phyloP scores from a whole-genome alignment of 2,113 vertebrate species.

The Cercocebus atys region DNA sequence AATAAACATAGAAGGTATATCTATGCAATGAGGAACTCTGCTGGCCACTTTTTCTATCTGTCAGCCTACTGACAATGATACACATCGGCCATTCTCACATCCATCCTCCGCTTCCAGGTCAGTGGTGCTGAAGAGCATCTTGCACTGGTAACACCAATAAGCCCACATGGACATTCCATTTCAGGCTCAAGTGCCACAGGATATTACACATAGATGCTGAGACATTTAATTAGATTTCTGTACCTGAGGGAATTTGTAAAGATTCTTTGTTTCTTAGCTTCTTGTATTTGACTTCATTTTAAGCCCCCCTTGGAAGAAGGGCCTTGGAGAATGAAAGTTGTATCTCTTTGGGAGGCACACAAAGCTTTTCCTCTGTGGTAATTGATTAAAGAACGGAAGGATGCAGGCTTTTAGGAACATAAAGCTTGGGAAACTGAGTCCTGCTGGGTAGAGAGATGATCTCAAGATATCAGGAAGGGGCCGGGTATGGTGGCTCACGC shows the following conservation, averaged over 20 bases:
- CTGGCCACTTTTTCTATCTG: background rate
- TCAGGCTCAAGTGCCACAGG: background rate
- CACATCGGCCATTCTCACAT: background rate
- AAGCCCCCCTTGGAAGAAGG: background rate
- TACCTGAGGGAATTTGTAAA: constrained; percentile 23
- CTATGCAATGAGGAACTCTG: background rate
- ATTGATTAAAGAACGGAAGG: background rate
- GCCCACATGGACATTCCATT: background rate
- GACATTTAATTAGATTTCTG: background rate
- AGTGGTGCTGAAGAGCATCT: background rate
- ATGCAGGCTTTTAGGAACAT: background rate
- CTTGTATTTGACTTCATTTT: background rate
- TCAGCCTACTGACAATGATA: background rate
- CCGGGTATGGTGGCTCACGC: too few species aligned
- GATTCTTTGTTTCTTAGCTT: constrained; percentile 11
- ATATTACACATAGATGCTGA: background rate
- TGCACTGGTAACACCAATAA: background rate
- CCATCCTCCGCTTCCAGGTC: background rate
- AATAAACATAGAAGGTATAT: background rate
- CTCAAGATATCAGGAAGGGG: background rate
- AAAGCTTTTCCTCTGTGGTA: background rate
- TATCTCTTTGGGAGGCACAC: background rate
- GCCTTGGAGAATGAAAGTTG: background rate
- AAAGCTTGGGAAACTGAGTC: background rate
- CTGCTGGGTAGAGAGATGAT: background rate